Evolutionary conservation across 2,888 invertebrate genomes (phyloP).

Genomic region (Melanchra persicariae): DNA sequence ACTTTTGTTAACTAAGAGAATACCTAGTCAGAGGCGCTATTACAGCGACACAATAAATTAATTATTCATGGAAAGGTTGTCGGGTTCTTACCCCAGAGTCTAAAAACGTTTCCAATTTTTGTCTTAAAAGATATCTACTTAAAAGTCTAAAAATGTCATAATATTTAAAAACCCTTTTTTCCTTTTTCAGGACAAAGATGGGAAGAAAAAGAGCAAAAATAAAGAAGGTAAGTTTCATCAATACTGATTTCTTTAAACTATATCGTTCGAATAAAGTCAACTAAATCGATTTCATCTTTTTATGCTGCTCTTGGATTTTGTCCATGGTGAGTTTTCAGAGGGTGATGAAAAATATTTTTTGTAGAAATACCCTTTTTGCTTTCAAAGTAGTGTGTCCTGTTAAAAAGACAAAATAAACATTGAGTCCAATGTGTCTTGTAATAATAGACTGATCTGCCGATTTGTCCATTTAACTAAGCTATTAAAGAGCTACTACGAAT

Average conservation of each 20-base stretch:
- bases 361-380: background rate
- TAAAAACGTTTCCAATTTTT: background rate
- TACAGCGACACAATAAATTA: no score
- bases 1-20: no score
- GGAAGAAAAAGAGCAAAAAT: slow-evolving; percentile 96
- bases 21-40: background rate
- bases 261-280: slow-evolving; percentile 31
- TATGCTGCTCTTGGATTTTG: slow-evolving; percentile 70
- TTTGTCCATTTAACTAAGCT: no score
- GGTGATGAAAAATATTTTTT: slow-evolving; percentile 12
- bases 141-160: background rate
- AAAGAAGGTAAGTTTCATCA: slow-evolving; percentile 94
- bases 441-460: no score
- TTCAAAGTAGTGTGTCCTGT: background rate
- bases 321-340: slow-evolving; percentile 69
- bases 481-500: background rate
- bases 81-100: background rate
- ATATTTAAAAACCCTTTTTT: slow-evolving; percentile 53
- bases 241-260: background rate
- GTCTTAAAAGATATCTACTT: background rate
- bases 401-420: no score
- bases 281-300: slow-evolving; percentile 63
- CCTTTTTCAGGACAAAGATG: slow-evolving; percentile 94
- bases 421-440: no score
- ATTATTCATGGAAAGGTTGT: no score